Percentiles rank a stretch among this genome's conserved stretches.
These are phyloP conservation scores for Platyrinchus mystaceus DNA, from an alignment of 2,797 vertebrate genomes.

Conservation along the genomic window DNA sequence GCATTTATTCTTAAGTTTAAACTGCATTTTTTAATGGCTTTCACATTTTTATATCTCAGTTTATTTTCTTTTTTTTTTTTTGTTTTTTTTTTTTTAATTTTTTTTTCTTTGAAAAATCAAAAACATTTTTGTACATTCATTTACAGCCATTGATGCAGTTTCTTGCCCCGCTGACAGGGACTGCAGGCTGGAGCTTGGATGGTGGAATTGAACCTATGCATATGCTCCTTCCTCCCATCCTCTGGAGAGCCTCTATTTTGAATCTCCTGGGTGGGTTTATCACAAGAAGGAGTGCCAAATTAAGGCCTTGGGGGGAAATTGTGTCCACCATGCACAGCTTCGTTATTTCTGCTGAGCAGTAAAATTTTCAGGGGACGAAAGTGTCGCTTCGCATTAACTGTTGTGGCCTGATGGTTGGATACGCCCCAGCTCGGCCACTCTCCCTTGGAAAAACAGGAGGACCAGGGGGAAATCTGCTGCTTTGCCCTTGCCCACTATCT, in stretches of 20 bases:
- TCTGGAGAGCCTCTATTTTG: background rate
- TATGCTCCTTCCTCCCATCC: background rate
- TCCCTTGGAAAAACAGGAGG: background rate
- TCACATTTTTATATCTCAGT: slow-evolving; percentile 51
- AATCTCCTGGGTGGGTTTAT: background rate
- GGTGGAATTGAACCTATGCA: background rate
- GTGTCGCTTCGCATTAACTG: background rate
- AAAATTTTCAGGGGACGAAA: background rate
- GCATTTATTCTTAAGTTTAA: slow-evolving; percentile 68
- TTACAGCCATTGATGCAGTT: background rate
- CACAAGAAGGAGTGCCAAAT: background rate
- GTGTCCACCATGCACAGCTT: background rate
- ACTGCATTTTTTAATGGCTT: slow-evolving; percentile 40
- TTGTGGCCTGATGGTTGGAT: background rate
- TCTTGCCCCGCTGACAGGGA: background rate
- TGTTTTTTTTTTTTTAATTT: background rate
- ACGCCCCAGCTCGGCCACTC: background rate
- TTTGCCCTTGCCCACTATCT: slow-evolving; percentile 1
- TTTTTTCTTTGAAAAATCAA: background rate
- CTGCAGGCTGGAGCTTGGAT: background rate
- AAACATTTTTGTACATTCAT: background rate
- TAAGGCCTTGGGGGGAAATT: background rate
- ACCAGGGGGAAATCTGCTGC: background rate
- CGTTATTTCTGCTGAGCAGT: background rate
- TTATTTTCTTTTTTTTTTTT: background rate